Base-by-base conservation (phyloP, 2,113 vertebrate genomes). In the Struthio camelus region DNA sequence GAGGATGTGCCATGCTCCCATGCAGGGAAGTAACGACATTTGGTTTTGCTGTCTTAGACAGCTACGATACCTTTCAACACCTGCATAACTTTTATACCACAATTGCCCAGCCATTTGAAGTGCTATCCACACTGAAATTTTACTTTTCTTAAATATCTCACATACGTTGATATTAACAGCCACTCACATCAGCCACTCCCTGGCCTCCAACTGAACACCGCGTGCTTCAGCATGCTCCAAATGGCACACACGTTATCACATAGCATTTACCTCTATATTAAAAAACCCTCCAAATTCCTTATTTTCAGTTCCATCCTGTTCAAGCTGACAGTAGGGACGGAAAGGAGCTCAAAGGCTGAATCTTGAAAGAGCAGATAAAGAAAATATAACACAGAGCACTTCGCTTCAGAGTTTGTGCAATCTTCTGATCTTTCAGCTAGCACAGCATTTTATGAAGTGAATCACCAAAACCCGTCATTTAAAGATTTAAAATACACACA, bases 21-120 rank as follows among this genome's bases (percentile, higher is more conserved):
- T 1, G 8, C 36, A 9, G 3, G 1, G 36, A 46, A 62, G 17
- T 36, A 44, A 15, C 40, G 10, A 3, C 1, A 0, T 0, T 23
- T 3, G 30, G 19, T 5, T 38, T 73, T 66, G 53, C 59, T 8
- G 4, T 23, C 30, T 34, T 46, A 61, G n/a, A 56, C 2, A 8
- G 40, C 59, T 2, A 4, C 8, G 30, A 36, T 9, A 25, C 44
- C 27, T 59, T 40, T 38, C n/a, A 30, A 3, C 6, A 9, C 25
- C 48, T 16, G 23, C 9, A 1, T 22, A 24, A 24, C 42, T n/a
- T 30, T 16, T 36, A 25, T 27, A 67, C 30, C 42, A 16, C 67
- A 22, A 16, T 71, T 38, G 46, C 64, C 27, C 87, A 51, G 6
- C 0, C 0, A 22, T 9, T 9, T 23, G 32, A 54, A 76, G 34